Evolutionary conservation across 2,888 invertebrate genomes (phyloP).

Genomic region (Hirtodrosophila confusa): DNA sequence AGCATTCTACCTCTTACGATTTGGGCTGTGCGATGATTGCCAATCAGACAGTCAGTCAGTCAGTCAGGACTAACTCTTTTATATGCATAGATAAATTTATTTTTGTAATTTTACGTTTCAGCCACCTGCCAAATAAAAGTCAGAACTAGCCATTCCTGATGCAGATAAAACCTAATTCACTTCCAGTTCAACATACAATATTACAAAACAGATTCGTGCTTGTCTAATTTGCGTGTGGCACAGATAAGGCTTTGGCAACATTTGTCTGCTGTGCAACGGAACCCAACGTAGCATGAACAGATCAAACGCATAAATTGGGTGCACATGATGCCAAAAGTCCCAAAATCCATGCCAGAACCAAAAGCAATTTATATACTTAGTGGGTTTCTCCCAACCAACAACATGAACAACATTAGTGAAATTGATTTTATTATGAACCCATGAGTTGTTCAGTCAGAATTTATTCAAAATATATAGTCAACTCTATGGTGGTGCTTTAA

Average conservation of each 20-base stretch:
- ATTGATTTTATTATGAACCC: constrained; percentile 36
- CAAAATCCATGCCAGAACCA: constrained; percentile 4
- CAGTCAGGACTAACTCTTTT: too few species aligned
- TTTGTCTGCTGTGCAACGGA: constrained; percentile 33
- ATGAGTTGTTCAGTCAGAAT: constrained; percentile 38
- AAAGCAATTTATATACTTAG: constrained; percentile 12
- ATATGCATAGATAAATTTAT: too few species aligned
- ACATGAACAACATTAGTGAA: constrained; percentile 43
- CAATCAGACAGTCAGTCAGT: too few species aligned
- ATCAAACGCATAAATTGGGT: constrained; percentile 67
- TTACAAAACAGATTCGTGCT: constrained; percentile 39
- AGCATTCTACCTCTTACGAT: too few species aligned
- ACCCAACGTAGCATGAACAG: constrained; percentile 71
- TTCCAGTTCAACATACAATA: constrained; percentile 46
- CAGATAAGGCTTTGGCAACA: constrained; percentile 43
- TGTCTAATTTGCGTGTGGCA: constrained; percentile 63
- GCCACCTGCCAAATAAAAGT: neutral
- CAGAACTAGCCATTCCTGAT: constrained; percentile 4
- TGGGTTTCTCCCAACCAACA: constrained; percentile 23
- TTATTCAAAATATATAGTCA: constrained; percentile 13
- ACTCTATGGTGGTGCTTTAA: constrained; percentile 4
- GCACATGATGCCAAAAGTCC: constrained; percentile 27
- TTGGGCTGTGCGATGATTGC: too few species aligned
- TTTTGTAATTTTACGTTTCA: too few species aligned
- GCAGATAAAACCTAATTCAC: constrained; percentile 24